Base-by-base conservation (phyloP, 92 coral and sea anemone species). In the Epizoanthus ramosus region DNA sequence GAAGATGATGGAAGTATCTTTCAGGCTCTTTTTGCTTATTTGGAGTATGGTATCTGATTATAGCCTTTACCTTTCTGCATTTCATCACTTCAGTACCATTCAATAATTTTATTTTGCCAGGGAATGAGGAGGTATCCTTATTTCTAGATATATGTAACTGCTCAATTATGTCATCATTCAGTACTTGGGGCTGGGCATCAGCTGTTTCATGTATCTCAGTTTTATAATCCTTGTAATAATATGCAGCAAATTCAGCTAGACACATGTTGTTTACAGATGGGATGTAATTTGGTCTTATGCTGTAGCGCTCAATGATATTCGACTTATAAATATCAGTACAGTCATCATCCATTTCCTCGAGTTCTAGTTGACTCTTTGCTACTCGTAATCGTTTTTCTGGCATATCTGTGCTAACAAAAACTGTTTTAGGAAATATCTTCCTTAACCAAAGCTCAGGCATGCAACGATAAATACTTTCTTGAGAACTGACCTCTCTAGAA, bases 371-470 rank as follows among this genome's bases (percentile, higher is more conserved):
- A 14, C 5, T 74, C 65, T 74, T 74, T 15, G 80, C 65, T 22
- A 74, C 18, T 53, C 80, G 9, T 6, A 74, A 35, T 2, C 80
- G 35, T n/a, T 74, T 18, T 53, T 74, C 37, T n/a, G 65, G 33
- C 54, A 74, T 22, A 23, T 74, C 65, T 7, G 80, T 74, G 67
- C 65, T 74, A 53, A 74, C 80, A 53, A 74, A 74, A 19, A 74
- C 71, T 23, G 60, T 68, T 68, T 23, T 23, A 16, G 73, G 84
- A 80, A 80, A 80, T 54, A 80, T 58, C 63, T 54, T 80, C 28
- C 84, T 80, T 45, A 80, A 58, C 84, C 84, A 80, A 25, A 80
- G 57, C 25, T 80, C 85, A 53, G 81, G 85, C 85, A 81, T 69
- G 67, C 85, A 81, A 65, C 85, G 79, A 24, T 81, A 81, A 1